Evolutionary conservation across 2,888 invertebrate species (phyloP).

Genomic region (Ariolimax columbianus): DNA sequence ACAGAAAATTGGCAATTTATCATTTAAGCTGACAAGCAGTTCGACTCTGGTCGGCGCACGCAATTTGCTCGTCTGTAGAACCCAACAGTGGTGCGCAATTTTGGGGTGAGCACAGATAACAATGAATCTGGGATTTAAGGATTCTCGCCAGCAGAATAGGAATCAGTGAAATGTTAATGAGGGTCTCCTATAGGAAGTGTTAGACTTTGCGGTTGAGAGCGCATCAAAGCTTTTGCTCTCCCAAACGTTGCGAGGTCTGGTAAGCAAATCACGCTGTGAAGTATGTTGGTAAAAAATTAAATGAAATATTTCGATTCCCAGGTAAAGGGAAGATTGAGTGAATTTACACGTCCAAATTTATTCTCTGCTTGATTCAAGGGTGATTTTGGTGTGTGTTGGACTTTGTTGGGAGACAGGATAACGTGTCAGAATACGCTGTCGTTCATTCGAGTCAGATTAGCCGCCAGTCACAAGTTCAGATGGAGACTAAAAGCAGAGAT

Average conservation of each 20-base stretch:
- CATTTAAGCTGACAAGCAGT: conserved; percentile 55
- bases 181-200: conserved; percentile 18
- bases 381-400: too few relatives aligned
- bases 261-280: conserved; percentile 27
- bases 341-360: not conserved
- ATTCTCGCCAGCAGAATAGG: conserved; percentile 4
- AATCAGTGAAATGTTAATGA: conserved; percentile 25
- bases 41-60: conserved; percentile 49
- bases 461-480: not conserved
- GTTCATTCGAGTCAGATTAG: not conserved
- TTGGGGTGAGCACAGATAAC: conserved; percentile 17
- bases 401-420: too few relatives aligned
- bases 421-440: not conserved
- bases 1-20: conserved; percentile 56
- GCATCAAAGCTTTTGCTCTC: not conserved
- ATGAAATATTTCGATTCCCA: not conserved
- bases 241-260: not conserved
- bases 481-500: too few relatives aligned
- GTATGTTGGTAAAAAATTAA: not conserved
- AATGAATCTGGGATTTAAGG: conserved; percentile 32
- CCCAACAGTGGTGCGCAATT: conserved; percentile 14
- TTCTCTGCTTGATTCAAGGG: not conserved
- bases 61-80: conserved; percentile 51
- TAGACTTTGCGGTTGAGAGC: conserved; percentile 8
- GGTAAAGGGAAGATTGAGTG: not conserved